Evolutionary conservation across 2,113 vertebrate species (phyloP).

Genomic region (Lanius ludovicianus): DNA sequence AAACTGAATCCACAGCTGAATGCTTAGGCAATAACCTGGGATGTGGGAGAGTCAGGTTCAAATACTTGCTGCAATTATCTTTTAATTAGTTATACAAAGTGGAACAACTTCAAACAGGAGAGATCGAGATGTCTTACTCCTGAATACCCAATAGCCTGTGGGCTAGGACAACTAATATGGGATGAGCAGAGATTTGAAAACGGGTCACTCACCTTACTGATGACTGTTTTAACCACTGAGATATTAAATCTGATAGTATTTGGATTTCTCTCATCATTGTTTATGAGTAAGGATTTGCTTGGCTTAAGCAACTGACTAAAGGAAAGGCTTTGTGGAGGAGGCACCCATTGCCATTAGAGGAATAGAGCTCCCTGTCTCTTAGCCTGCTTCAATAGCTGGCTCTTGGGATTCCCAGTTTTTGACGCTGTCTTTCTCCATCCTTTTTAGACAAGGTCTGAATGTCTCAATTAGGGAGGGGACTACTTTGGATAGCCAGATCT

Average conservation of each 20-base stretch:
- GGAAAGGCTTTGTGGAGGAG: conserved; percentile 13
- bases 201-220: conserved; percentile 46
- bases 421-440: neutral
- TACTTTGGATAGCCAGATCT: neutral
- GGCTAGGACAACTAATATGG: conserved; percentile 41
- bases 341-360: neutral
- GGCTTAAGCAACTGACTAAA: conserved; percentile 22
- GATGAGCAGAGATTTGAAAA: conserved; percentile 45
- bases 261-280: conserved; percentile 27
- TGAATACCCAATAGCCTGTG: conserved; percentile 46
- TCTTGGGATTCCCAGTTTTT: neutral
- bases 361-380: neutral
- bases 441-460: neutral
- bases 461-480: neutral
- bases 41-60: conserved; percentile 59
- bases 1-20: conserved; percentile 8
- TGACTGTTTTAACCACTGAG: conserved; percentile 59
- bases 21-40: conserved; percentile 48
- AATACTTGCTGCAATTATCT: conserved; percentile 57
- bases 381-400: neutral
- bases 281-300: conserved; percentile 38
- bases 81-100: conserved; percentile 70
- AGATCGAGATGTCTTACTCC: conserved; percentile 32
- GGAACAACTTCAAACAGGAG: conserved; percentile 64
- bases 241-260: conserved; percentile 59